Conservation (phyloP, 2,113 vertebrate species). For the Nanorana parkeri region DNA sequence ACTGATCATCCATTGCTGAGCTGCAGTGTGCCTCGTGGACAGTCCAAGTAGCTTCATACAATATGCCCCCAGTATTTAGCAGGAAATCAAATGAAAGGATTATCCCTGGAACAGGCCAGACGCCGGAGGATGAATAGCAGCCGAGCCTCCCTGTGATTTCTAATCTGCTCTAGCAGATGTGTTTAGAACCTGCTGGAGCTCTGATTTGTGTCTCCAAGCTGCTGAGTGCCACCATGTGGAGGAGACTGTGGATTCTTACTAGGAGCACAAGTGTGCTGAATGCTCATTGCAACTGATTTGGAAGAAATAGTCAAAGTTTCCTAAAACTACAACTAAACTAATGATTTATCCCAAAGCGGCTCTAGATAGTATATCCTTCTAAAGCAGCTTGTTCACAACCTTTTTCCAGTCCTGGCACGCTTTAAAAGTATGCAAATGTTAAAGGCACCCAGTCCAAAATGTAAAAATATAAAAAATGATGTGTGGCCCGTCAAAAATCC, state of each 20-base stretch:
- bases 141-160: neutral
- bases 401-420: too few species aligned
- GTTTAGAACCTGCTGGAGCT: neutral
- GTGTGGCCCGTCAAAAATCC: too few species aligned
- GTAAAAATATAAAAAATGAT: too few species aligned
- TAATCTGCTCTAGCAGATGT: neutral
- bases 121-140: conserved; percentile 36
- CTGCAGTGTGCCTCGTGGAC: conserved; percentile 4
- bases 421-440: too few species aligned
- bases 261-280: neutral
- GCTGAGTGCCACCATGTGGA: conserved; percentile 53
- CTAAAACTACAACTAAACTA: too few species aligned
- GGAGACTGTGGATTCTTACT: neutral
- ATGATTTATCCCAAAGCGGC: too few species aligned
- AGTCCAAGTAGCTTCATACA: neutral
- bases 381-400: too few species aligned
- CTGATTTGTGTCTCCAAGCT: conserved; percentile 3
- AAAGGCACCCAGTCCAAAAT: too few species aligned
- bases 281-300: neutral
- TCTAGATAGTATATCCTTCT: too few species aligned
- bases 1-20: neutral
- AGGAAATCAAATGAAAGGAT: conserved; percentile 41
- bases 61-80: conserved; percentile 32
- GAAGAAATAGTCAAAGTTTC: neutral
- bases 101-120: conserved; percentile 29